A percentile compares a stretch with the other conserved stretches of the same genome.
phyloP scores from a whole-genome alignment of 1,140 invertebrate genomes.

The Aphidius ervi region DNA sequence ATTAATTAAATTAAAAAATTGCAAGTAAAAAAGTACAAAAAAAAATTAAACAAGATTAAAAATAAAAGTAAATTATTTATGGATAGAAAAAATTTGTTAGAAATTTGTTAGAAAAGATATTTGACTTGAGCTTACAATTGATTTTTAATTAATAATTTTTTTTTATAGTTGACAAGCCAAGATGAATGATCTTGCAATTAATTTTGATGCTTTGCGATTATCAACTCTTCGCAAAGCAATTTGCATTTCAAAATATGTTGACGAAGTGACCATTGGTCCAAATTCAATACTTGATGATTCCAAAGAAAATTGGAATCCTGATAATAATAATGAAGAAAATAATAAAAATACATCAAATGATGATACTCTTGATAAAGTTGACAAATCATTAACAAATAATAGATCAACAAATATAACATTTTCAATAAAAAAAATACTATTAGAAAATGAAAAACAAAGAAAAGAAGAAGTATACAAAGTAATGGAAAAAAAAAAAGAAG shows the following conservation, averaged over 20 bases:
- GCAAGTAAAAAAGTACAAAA: no score
- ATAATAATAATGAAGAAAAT: conserved; percentile 5
- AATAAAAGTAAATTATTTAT: no score
- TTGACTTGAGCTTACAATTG: no score
- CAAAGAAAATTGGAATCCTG: not conserved
- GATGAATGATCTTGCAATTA: conserved; percentile 34
- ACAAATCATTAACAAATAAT: conserved; percentile 20
- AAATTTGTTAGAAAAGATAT: no score
- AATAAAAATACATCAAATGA: conserved; percentile 30
- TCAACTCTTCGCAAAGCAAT: conserved; percentile 46
- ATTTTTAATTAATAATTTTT: no score
- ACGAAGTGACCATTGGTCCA: conserved; percentile 42
- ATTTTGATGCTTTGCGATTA: conserved; percentile 45
- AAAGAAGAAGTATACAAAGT: conserved; percentile 42
- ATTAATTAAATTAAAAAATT: no score
- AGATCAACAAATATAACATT: conserved; percentile 36
- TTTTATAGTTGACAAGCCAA: not conserved
- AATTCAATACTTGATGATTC: conserved; percentile 22
- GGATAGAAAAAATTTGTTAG: no score
- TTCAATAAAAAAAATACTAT: conserved; percentile 42
- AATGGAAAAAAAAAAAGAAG: conserved; percentile 35
- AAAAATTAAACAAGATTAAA: no score
- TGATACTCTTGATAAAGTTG: not conserved
- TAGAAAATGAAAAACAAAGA: conserved; percentile 43
- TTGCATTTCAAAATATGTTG: conserved; percentile 33